Percentiles rank a stretch among this genome's conserved stretches.
Evolutionary conservation across 2,888 invertebrate species (phyloP).

Genomic region (Drosophila phalerata): DNA sequence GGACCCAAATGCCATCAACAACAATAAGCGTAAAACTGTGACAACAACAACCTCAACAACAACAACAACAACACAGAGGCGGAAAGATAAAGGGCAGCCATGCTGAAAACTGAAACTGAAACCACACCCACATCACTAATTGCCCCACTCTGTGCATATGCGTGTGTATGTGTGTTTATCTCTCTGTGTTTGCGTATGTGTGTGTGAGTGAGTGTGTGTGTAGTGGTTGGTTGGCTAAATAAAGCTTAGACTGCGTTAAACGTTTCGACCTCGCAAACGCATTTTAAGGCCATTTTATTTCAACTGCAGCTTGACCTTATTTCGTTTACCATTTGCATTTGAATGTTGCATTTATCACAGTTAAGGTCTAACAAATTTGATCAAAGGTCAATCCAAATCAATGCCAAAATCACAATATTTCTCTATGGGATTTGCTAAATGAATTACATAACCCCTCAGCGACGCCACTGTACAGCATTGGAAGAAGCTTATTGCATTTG

Average conservation of each 20-base stretch:
- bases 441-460: constrained; percentile 4
- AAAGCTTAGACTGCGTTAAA: constrained; percentile 58
- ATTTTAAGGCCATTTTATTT: constrained; percentile 39
- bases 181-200: constrained; percentile 5
- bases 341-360: constrained; percentile 20
- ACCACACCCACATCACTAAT: constrained; percentile 71
- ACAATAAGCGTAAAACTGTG: constrained; percentile 45
- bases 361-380: constrained; percentile 14
- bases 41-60: constrained; percentile 26
- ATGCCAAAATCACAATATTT: constrained; percentile 20
- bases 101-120: constrained; percentile 54
- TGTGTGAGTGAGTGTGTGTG: constrained; percentile 7
- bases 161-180: constrained; percentile 28
- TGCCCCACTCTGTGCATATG: constrained; percentile 51
- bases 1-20: constrained; percentile 42
- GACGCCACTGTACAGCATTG: constrained; percentile 1
- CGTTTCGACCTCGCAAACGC: constrained; percentile 41
- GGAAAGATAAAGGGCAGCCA: constrained; percentile 62
- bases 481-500: background rate
- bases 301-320: constrained; percentile 33
- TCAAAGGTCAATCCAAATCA: constrained; percentile 38
- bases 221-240: constrained; percentile 44
- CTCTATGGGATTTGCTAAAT: constrained; percentile 7
- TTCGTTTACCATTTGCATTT: constrained; percentile 21
- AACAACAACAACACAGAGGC: constrained; percentile 26